These are phyloP conservation scores for Melanophora roralis DNA, from an alignment of 2,888 invertebrate species.

Conservation along the genomic window DNA sequence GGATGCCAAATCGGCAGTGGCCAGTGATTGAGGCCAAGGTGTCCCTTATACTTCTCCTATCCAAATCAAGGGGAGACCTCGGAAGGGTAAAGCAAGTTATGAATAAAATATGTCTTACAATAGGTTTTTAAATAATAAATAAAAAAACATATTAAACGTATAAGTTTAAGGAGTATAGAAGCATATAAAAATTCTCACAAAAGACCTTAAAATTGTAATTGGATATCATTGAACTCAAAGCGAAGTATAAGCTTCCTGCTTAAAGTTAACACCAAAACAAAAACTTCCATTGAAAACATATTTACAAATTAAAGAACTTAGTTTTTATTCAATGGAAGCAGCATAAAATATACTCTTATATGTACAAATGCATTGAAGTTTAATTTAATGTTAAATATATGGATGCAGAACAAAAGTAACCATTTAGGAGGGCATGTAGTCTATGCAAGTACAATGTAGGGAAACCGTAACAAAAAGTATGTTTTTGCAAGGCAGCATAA, in stretches of 20 bases:
- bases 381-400: constrained; percentile 50
- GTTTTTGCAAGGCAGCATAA: neutral
- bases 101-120: too few species aligned
- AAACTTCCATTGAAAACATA: constrained; percentile 21
- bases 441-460: neutral
- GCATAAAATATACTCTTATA: neutral
- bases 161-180: neutral
- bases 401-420: neutral
- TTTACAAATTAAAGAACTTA: constrained; percentile 42
- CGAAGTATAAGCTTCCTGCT: constrained; percentile 28
- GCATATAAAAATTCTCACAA: constrained; percentile 18
- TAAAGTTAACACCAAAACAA: neutral
- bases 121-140: too few species aligned
- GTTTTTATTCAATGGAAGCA: constrained; percentile 22
- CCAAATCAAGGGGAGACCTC: too few species aligned
- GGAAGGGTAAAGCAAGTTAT: too few species aligned
- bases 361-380: constrained; percentile 32
- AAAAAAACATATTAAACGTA: too few species aligned
- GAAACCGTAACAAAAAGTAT: neutral
- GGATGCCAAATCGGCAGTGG: too few species aligned
- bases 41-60: too few species aligned
- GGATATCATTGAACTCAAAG: constrained; percentile 35
- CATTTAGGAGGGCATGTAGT: neutral
- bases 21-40: too few species aligned
- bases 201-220: constrained; percentile 59